Percentiles rank a stretch among this genome's conserved stretches.
Evolutionary conservation across 2,888 invertebrate species (phyloP).

Genomic region (Drosophila histrio): DNA sequence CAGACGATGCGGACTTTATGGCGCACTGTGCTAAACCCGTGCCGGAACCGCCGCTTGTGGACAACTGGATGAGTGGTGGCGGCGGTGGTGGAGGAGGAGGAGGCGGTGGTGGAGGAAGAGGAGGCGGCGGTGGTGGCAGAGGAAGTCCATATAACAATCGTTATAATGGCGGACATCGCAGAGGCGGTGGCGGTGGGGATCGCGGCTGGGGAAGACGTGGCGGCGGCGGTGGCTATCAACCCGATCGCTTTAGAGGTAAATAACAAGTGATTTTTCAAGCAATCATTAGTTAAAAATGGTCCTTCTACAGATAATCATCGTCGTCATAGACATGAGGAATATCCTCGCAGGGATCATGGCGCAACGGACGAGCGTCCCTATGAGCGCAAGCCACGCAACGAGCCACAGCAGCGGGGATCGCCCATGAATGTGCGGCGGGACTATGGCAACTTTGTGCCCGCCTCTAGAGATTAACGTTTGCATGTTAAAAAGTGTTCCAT

Average conservation of each 20-base stretch:
- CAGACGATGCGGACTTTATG: slow-evolving; percentile 87
- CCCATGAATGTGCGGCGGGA: slow-evolving; percentile 73
- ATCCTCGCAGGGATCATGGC: slow-evolving; percentile 30
- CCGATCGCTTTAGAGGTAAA: slow-evolving; percentile 45
- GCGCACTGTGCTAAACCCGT: slow-evolving; percentile 82
- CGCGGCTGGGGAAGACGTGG: slow-evolving; percentile 45
- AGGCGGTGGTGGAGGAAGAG: slow-evolving; percentile 38
- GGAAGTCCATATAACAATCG: slow-evolving; percentile 40
- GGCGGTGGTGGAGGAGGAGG: slow-evolving; percentile 37
- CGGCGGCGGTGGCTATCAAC: slow-evolving; percentile 42
- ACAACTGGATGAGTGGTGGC: slow-evolving; percentile 85
- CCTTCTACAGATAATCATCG: slow-evolving; percentile 57
- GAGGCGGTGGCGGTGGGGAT: slow-evolving; percentile 36
- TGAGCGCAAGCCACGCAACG: slow-evolving; percentile 38
- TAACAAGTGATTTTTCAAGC: neutral
- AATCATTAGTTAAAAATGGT: too few relatives aligned
- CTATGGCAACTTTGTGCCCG: slow-evolving; percentile 81
- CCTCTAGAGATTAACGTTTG: slow-evolving; percentile 73
- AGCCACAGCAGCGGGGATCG: slow-evolving; percentile 27
- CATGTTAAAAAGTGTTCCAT: neutral
- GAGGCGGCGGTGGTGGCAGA: slow-evolving; percentile 44
- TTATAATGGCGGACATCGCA: slow-evolving; percentile 60
- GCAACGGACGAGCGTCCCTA: slow-evolving; percentile 23
- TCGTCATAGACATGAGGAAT: slow-evolving; percentile 35
- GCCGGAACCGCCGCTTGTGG: slow-evolving; percentile 86